Base-by-base conservation (phyloP, 2,113 vertebrate genomes). In the Butastur rufipennis region DNA sequence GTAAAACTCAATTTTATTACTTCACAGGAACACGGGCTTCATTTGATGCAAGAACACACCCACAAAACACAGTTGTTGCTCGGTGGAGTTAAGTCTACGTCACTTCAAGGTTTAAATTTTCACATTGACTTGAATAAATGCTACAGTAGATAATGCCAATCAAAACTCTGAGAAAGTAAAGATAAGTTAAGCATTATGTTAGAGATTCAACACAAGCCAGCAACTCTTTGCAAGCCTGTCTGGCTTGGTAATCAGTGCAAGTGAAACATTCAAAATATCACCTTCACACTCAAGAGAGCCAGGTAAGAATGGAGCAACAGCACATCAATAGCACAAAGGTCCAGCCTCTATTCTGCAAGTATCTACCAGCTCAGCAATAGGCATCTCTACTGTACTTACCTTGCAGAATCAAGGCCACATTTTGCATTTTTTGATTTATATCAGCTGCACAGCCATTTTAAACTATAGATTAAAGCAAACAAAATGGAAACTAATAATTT, bases 401-500 rank as follows among this genome's bases (percentile, higher is more conserved):
- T 58, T 73, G 78, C 50, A 80, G 74, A 86, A 94, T 31, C 42
- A 71, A 94, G 85, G 84, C 74, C 62, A 61, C 38, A 9, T 42
- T 90, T 88, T 72, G 61, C 47, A 38, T 52, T 88, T 90, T 79
- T 55, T 70, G 9, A 91, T 88, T 89, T 72, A 13, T 38, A 80
- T 94, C 84, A 62, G 70, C 62, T 61, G 21, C 78, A 68, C 22
- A 66, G 71, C 74, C 26, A 78, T 96, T 83, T 94, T 55, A 75
- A 85, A 81, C 86, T 73, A 85, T 7, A 84, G 68, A 95, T 92
- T 87, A 85, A 90, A 88, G 81, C 78, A 94, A 96, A 94, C 8
- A 40, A 91, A 95, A 94, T 63, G 55, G 71, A 85, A 95, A 86
- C 67, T 70, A 88, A 40, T 42, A 43, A 96, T 89, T 94, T 73